These are phyloP conservation scores for Mesoclemmys tuberculata DNA, from an alignment of 2,113 vertebrate species.

Conservation along the genomic window DNA sequence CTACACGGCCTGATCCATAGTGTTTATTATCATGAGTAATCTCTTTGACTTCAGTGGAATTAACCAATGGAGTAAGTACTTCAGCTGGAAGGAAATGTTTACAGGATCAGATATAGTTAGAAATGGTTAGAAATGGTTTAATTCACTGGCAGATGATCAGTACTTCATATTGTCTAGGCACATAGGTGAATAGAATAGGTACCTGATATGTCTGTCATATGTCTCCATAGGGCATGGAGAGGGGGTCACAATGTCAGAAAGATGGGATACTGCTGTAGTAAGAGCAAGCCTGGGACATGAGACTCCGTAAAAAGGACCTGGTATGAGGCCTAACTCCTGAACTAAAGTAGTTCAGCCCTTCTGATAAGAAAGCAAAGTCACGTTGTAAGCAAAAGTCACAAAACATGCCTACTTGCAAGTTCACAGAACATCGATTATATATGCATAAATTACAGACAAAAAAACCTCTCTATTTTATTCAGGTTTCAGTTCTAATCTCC, in stretches of 20 bases:
- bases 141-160: not conserved
- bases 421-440: not conserved
- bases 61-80: accelerated
- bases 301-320: too few relatives aligned
- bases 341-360: too few relatives aligned
- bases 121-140: not conserved
- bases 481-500: constrained; percentile 17
- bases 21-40: not conserved
- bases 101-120: not conserved
- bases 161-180: not conserved
- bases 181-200: not conserved
- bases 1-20: not conserved
- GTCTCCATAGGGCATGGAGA: not conserved
- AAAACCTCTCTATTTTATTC: not conserved
- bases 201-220: not conserved
- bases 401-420: too few relatives aligned
- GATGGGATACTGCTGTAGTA: too few relatives aligned
- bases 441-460: not conserved
- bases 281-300: too few relatives aligned
- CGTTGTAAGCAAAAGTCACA: too few relatives aligned
- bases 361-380: too few relatives aligned
- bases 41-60: not conserved
- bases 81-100: not conserved
- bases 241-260: not conserved
- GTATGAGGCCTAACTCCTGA: too few relatives aligned